phyloP scores from a whole-genome alignment of 2,797 vertebrate species.

The Neosalanx taihuensis region DNA sequence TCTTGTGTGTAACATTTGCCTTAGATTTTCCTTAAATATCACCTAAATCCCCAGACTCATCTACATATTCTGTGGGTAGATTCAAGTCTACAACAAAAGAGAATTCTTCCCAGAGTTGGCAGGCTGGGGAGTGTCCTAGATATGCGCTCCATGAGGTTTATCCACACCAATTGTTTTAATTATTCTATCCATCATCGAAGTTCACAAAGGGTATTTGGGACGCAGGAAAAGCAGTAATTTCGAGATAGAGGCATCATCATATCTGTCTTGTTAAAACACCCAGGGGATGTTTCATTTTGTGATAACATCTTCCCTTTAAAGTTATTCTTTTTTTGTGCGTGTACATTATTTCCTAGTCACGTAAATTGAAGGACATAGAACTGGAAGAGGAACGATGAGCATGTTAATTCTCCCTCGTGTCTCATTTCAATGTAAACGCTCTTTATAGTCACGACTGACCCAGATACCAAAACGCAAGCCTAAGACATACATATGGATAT shows the following conservation, averaged over 20 bases:
- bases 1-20: too few relatives aligned
- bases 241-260: slow-evolving; percentile 55
- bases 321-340: too few relatives aligned
- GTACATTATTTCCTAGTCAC: slow-evolving; percentile 44
- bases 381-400: slow-evolving; percentile 44
- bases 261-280: slow-evolving; percentile 60
- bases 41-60: too few relatives aligned
- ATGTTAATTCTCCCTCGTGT: slow-evolving; percentile 28
- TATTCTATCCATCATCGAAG: slow-evolving; percentile 60
- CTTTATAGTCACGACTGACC: slow-evolving; percentile 14
- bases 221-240: slow-evolving; percentile 60
- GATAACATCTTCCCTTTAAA: slow-evolving; percentile 59
- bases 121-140: slow-evolving; percentile 58
- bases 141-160: slow-evolving; percentile 52
- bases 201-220: slow-evolving; percentile 43
- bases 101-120: slow-evolving; percentile 21
- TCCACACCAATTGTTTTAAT: slow-evolving; percentile 58
- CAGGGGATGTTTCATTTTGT: slow-evolving; percentile 55
- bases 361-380: slow-evolving; percentile 31
- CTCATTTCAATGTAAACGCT: slow-evolving; percentile 20
- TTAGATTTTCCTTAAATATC: too few relatives aligned
- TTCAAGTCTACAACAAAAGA: not conserved
- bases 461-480: not conserved
- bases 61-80: not conserved
- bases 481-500: not conserved